phyloP scores from a whole-genome alignment of 2,797 vertebrate genomes.

The Mus spretus region DNA sequence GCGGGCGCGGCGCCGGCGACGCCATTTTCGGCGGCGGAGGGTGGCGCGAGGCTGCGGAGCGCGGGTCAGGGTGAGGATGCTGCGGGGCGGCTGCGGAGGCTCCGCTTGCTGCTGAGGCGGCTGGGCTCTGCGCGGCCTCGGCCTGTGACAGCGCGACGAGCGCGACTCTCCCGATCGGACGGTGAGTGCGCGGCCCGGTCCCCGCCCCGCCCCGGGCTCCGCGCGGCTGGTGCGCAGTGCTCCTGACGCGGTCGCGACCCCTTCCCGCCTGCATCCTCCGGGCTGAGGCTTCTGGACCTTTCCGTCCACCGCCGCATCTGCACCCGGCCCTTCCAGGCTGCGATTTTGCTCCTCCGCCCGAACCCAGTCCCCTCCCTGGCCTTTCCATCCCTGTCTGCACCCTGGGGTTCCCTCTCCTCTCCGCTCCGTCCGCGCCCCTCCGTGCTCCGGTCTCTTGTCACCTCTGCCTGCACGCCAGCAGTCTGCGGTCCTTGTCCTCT shows the following conservation, averaged over 20 bases:
- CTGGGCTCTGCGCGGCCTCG: not conserved
- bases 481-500: not conserved
- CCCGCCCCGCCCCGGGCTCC: not conserved
- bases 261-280: not conserved
- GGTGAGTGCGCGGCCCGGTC: slow-evolving; percentile 44
- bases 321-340: not conserved
- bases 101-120: slow-evolving; percentile 40
- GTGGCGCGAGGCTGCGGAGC: slow-evolving; percentile 43
- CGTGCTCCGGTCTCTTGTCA: not conserved
- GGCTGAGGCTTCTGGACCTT: not conserved
- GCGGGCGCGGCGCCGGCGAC: slow-evolving; percentile 78
- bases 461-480: not conserved
- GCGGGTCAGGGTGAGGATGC: slow-evolving; percentile 54
- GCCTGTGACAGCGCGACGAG: slow-evolving; percentile 29
- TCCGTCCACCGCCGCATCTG: not conserved
- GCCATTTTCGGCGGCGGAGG: slow-evolving; percentile 71
- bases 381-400: not conserved
- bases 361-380: not conserved
- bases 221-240: not conserved
- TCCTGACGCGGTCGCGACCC: not conserved
- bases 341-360: too few species aligned
- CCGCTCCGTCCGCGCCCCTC: too few species aligned
- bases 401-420: not conserved
- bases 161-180: slow-evolving; percentile 41
- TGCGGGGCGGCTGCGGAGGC: slow-evolving; percentile 49